Conservation (phyloP, 2,888 invertebrate genomes). For the Catocala nupta region DNA sequence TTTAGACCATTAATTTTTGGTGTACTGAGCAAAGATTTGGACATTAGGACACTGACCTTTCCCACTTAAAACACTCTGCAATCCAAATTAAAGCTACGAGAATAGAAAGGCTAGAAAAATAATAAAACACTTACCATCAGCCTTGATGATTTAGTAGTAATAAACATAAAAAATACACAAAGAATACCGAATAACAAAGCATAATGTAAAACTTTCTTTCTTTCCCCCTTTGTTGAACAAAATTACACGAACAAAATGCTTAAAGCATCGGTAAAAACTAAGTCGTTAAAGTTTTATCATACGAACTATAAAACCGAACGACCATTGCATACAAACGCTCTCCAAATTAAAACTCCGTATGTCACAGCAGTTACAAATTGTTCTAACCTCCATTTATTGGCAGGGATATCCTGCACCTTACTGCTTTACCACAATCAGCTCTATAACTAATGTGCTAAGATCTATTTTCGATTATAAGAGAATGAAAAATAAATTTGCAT, state of each 20-base stretch:
- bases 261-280: not conserved
- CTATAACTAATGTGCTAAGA: constrained; percentile 10
- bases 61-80: too few species aligned
- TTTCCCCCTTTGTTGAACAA: not conserved
- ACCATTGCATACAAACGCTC: constrained; percentile 29
- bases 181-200: not conserved
- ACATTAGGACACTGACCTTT: too few species aligned
- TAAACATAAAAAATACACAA: not conserved
- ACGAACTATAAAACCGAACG: constrained; percentile 2
- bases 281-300: constrained; percentile 5
- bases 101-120: too few species aligned
- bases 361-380: constrained; percentile 67
- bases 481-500: constrained; percentile 47
- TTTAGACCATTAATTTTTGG: too few species aligned
- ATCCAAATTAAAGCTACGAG: too few species aligned
- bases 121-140: too few species aligned
- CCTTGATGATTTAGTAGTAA: too few species aligned
- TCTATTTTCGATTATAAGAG: constrained; percentile 16
- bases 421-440: constrained; percentile 29
- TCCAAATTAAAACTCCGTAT: constrained; percentile 54
- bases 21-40: too few species aligned
- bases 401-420: constrained; percentile 52
- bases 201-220: not conserved
- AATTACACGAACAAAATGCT: not conserved
- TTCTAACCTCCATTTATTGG: constrained; percentile 69